These are phyloP conservation scores for Ceratitis capitata DNA, from an alignment of 1,140 invertebrate genomes.

Conservation along the genomic window DNA sequence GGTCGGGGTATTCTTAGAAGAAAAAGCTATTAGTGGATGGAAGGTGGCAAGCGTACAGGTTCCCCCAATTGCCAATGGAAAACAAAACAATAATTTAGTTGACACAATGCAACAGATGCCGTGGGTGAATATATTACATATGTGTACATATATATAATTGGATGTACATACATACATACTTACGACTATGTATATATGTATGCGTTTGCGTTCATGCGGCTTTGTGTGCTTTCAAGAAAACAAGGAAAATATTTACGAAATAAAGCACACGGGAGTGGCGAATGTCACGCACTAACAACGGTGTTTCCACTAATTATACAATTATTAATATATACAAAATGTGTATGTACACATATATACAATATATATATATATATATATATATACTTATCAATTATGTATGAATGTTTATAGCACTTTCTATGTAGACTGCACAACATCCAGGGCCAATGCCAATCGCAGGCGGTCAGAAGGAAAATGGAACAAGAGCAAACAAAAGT, in stretches of 20 bases:
- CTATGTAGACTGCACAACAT: no score
- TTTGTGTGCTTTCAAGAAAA: neutral
- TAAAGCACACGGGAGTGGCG: neutral
- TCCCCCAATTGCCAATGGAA: neutral
- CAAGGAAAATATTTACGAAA: neutral
- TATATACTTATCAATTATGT: neutral
- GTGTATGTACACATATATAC: neutral
- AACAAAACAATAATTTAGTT: neutral
- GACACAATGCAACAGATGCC: neutral
- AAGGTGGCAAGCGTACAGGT: constrained; percentile 4
- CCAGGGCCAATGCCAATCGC: constrained; percentile 7
- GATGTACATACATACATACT: no score
- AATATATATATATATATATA: neutral
- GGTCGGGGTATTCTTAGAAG: no score
- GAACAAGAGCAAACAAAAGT: neutral
- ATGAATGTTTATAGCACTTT: no score
- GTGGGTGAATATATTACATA: neutral
- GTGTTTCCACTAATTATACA: no score
- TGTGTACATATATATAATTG: no score
- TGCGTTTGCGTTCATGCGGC: neutral
- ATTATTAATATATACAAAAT: no score
- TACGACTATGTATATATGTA: neutral
- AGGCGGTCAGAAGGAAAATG: neutral
- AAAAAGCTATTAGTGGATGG: neutral
- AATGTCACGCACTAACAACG: neutral